Percentiles rank a stretch among this genome's conserved stretches.
Evolutionary conservation across 35 echinoderm and acorn worm genomes (phyloP).

Genomic region (Ophiothrix spiculata): DNA sequence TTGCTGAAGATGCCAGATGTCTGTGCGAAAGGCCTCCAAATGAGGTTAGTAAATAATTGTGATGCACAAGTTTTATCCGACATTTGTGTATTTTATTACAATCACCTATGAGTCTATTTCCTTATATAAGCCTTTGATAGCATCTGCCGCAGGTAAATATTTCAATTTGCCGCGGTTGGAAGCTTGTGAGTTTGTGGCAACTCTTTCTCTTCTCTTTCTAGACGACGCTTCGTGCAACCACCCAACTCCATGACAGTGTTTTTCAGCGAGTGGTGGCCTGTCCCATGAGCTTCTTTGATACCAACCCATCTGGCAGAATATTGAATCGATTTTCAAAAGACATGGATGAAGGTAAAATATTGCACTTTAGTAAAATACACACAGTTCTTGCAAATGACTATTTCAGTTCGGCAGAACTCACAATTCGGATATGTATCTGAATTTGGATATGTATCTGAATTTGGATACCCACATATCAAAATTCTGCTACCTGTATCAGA

Average conservation of each 20-base stretch:
- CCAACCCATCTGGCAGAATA: slow-evolving; percentile 84
- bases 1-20: too few relatives aligned
- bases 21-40: too few relatives aligned
- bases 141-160: too few relatives aligned
- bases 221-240: slow-evolving; percentile 18
- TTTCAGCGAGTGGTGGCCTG: slow-evolving; percentile 23
- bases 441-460: too few relatives aligned
- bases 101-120: not conserved
- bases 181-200: not conserved
- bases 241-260: slow-evolving; percentile 25
- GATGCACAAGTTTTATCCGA: too few relatives aligned
- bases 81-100: too few relatives aligned
- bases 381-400: too few relatives aligned
- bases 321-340: slow-evolving; percentile 95
- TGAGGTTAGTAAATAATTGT: too few relatives aligned
- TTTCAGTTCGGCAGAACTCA: too few relatives aligned
- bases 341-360: slow-evolving; percentile 93
- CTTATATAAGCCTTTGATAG: not conserved
- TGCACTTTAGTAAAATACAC: slow-evolving; percentile 56
- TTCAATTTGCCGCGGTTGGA: not conserved
- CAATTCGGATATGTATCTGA: too few relatives aligned
- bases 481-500: too few relatives aligned
- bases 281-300: slow-evolving; percentile 89
- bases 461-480: too few relatives aligned
- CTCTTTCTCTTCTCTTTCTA: not conserved